A percentile compares a stretch with the other conserved stretches of the same genome.
Conservation (phyloP, 1,140 invertebrate species). For the Gonioctena quinquepunctata region DNA sequence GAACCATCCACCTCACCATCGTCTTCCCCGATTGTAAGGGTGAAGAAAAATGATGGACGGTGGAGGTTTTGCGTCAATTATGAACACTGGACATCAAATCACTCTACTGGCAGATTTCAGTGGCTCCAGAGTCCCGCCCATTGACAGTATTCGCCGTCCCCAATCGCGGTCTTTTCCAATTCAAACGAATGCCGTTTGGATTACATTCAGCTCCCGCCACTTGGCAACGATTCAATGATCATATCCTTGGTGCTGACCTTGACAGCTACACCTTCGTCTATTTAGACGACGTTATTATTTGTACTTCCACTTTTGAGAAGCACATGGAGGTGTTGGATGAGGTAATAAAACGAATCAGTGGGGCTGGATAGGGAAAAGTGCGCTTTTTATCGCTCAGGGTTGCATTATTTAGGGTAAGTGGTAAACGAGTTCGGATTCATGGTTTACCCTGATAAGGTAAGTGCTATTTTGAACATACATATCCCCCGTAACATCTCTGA, state of each 20-base stretch:
- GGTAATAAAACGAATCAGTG: not conserved
- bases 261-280: slow-evolving; percentile 35
- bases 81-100: slow-evolving; percentile 42
- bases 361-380: slow-evolving; percentile 36
- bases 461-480: slow-evolving; percentile 36
- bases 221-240: slow-evolving; percentile 45
- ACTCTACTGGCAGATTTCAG: slow-evolving; percentile 46
- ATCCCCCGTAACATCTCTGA: slow-evolving; percentile 23
- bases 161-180: slow-evolving; percentile 40
- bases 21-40: slow-evolving; percentile 23
- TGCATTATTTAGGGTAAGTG: slow-evolving; percentile 51
- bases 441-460: slow-evolving; percentile 50
- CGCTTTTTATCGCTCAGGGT: slow-evolving; percentile 38
- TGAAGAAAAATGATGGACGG: slow-evolving; percentile 22
- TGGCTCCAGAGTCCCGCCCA: slow-evolving; percentile 33
- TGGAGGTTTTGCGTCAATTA: slow-evolving; percentile 31
- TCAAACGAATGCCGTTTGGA: slow-evolving; percentile 43
- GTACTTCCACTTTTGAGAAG: slow-evolving; percentile 31
- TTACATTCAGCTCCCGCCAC: slow-evolving; percentile 48
- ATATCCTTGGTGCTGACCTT: slow-evolving; percentile 23
- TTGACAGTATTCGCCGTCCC: slow-evolving; percentile 46
- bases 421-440: slow-evolving; percentile 44
- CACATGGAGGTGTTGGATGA: not conserved
- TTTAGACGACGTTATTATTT: slow-evolving; percentile 26
- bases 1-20: slow-evolving; percentile 35